Conservation (phyloP, 2,888 invertebrate genomes). For the Cephus pulcher region DNA sequence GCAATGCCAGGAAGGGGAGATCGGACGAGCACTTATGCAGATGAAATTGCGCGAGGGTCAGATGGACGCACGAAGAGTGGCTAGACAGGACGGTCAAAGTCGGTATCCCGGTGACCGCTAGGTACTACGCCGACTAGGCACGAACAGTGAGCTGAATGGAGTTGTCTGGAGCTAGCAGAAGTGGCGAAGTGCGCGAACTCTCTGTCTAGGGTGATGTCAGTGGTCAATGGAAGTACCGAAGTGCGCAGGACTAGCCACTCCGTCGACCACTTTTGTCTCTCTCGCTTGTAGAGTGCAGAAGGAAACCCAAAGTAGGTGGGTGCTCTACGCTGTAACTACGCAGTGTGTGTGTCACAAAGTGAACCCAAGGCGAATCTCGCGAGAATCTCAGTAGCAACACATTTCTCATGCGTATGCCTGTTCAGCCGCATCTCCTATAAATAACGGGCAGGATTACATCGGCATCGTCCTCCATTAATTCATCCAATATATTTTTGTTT, state of each 20-base stretch:
- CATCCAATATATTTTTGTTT: slow-evolving; percentile 35
- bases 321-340: slow-evolving; percentile 65
- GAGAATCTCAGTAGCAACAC: slow-evolving; percentile 59
- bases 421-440: slow-evolving; percentile 66
- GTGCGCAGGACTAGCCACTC: slow-evolving; percentile 59
- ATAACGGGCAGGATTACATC: slow-evolving; percentile 65
- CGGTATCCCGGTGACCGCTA: slow-evolving; percentile 43
- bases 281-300: slow-evolving; percentile 60
- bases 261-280: slow-evolving; percentile 42
- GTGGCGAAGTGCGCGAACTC: slow-evolving; percentile 50
- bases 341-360: slow-evolving; percentile 62
- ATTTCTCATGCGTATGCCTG: slow-evolving; percentile 54
- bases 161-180: slow-evolving; percentile 51
- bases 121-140: slow-evolving; percentile 45
- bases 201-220: slow-evolving; percentile 46
- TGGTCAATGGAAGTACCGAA: slow-evolving; percentile 58
- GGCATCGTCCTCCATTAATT: slow-evolving; percentile 51
- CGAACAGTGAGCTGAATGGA: slow-evolving; percentile 53
- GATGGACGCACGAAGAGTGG: slow-evolving; percentile 58
- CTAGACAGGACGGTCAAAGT: slow-evolving; percentile 47
- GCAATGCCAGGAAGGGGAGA: slow-evolving; percentile 43
- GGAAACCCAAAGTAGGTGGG: slow-evolving; percentile 63
- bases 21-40: slow-evolving; percentile 54
- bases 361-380: slow-evolving; percentile 65
- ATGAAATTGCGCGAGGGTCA: slow-evolving; percentile 60